Percentiles rank a stretch among this genome's conserved stretches.
These are phyloP conservation scores for Anthophora plumipes DNA, from an alignment of 2,888 invertebrate species.

Conservation along the genomic window DNA sequence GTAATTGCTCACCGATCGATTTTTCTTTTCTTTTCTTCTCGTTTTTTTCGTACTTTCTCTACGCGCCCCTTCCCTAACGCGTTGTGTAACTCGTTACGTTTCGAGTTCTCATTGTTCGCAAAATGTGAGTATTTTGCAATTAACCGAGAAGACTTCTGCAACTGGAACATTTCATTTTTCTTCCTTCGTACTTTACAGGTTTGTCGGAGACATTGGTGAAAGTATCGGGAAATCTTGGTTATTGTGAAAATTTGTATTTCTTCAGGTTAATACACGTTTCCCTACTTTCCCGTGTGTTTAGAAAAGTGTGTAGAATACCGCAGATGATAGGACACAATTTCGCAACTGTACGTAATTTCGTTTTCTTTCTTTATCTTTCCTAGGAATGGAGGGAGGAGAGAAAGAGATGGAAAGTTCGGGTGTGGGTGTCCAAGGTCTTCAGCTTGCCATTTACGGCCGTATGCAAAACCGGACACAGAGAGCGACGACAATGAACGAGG, in stretches of 20 bases:
- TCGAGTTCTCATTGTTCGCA: background rate
- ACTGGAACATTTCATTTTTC: background rate
- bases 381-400: too few relatives aligned
- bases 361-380: background rate
- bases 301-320: too few relatives aligned
- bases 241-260: too few relatives aligned
- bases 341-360: background rate
- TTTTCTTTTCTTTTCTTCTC: background rate
- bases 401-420: constrained; percentile 68
- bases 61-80: background rate
- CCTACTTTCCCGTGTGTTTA: too few relatives aligned
- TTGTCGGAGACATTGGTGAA: too few relatives aligned
- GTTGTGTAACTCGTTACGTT: constrained; percentile 5
- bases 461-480: constrained; percentile 53
- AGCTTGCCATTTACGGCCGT: constrained; percentile 80
- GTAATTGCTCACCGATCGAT: constrained; percentile 4
- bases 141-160: background rate
- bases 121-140: background rate
- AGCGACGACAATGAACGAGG: constrained; percentile 32
- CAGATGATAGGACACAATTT: too few relatives aligned
- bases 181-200: too few relatives aligned
- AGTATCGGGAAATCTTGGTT: too few relatives aligned
- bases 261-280: too few relatives aligned
- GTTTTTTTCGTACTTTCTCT: background rate
- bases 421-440: constrained; percentile 83